Evolutionary conservation across 30 jellyfish, hydroid and myxozoan genomes (phyloP).

Genomic region (Clytia hemisphaerica): DNA sequence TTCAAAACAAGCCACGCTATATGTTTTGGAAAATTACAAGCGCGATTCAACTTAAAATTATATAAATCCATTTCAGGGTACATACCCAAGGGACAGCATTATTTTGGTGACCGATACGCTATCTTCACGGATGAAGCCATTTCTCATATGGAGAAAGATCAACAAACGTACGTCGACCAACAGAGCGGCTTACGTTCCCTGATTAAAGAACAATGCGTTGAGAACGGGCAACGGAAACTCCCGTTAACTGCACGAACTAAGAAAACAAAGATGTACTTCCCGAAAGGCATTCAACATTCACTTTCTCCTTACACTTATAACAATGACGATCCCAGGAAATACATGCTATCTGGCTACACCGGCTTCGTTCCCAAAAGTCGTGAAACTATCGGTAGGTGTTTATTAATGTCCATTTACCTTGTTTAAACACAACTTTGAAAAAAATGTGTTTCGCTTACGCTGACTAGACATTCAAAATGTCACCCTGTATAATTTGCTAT

Average conservation of each 20-base stretch:
- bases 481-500: too few relatives aligned
- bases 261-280: constrained; percentile 57
- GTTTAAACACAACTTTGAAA: not conserved
- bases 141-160: constrained; percentile 39
- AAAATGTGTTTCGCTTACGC: too few relatives aligned
- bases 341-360: constrained; percentile 78
- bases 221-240: not conserved
- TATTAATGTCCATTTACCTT: not conserved
- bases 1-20: too few relatives aligned
- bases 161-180: not conserved
- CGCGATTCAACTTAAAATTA: too few relatives aligned
- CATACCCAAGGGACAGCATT: constrained; percentile 69
- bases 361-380: constrained; percentile 89
- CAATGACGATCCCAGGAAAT: constrained; percentile 63
- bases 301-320: constrained; percentile 56
- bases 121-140: constrained; percentile 41
- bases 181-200: constrained; percentile 3
- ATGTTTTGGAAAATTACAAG: too few relatives aligned
- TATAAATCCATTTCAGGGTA: constrained; percentile 54
- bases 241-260: constrained; percentile 60
- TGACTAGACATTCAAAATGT: too few relatives aligned
- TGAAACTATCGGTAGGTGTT: constrained; percentile 65
- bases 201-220: constrained; percentile 12
- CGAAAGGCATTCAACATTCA: constrained; percentile 62
- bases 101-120: constrained; percentile 85